These are phyloP conservation scores for Poeciliopsis prolifica DNA, from an alignment of 2,113 vertebrate genomes.

Conservation along the genomic window DNA sequence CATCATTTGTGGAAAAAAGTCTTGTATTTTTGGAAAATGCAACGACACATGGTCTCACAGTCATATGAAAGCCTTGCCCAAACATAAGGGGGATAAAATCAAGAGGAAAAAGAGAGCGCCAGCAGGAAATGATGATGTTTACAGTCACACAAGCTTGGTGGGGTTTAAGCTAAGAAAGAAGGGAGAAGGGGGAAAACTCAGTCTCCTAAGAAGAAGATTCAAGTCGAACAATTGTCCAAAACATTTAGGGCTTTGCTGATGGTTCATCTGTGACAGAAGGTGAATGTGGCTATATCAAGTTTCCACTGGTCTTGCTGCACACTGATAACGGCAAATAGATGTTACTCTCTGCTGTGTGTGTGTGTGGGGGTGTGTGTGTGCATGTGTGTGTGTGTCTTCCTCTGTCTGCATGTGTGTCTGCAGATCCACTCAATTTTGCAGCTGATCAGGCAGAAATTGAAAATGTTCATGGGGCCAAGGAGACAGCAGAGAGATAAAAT, in stretches of 20 bases:
- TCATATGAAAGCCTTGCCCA: neutral
- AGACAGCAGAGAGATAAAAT: constrained; percentile 18
- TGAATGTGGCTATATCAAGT: constrained; percentile 17
- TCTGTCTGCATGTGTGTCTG: constrained; percentile 7
- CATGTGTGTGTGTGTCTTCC: constrained; percentile 1
- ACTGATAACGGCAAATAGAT: constrained; percentile 40
- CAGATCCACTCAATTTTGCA: constrained; percentile 56
- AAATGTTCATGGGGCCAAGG: constrained; percentile 39
- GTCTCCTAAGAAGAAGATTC: neutral
- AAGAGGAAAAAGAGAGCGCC: neutral
- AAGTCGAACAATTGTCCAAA: constrained; percentile 9
- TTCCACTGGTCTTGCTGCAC: constrained; percentile 11
- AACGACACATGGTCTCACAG: neutral
- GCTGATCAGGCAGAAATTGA: constrained; percentile 69
- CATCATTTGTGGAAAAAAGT: constrained; percentile 13
- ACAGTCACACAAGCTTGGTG: constrained; percentile 3
- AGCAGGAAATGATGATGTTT: constrained; percentile 4
- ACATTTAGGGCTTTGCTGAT: constrained; percentile 1
- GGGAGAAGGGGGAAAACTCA: neutral
- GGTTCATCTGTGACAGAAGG: constrained; percentile 27
- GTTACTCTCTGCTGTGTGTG: constrained; percentile 10
- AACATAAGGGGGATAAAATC: neutral
- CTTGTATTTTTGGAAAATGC: constrained; percentile 24
- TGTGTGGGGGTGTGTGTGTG: neutral
- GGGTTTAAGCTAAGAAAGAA: neutral